Base-by-base conservation (phyloP, 1,140 invertebrate species). In the Ceratosolen solmsi region DNA sequence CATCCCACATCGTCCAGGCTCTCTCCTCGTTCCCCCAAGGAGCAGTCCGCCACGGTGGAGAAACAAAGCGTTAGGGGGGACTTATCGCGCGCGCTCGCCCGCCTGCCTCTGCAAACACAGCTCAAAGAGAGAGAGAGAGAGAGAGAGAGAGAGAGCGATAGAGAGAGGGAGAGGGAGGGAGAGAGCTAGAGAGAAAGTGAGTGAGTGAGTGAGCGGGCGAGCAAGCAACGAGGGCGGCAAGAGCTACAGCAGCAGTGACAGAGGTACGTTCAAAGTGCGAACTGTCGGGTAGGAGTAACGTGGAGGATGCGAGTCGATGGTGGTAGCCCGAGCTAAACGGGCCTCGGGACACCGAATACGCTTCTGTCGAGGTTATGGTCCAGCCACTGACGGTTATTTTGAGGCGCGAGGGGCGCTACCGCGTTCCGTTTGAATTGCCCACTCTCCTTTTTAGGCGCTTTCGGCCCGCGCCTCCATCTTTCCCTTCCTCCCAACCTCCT, bases 341-440 rank as follows among this genome's bases (percentile, higher is more conserved):
- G 5, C 41, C 41, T 46, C 41, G 41, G 41, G 5, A 46, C 41
- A n/a, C n/a, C n/a, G n/a, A n/a, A n/a, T n/a, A n/a, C n/a, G n/a
- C n/a, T n/a, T n/a, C n/a, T 13, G 41, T 30, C 56, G 30, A 63
- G 30, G 60, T 63, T 63, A 63, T 33, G 60, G 60, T 63, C 60
- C 60, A 63, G 60, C 13, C 27, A 27, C 60, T 63, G 60, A 33
- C 60, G 60, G 60, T 63, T 63, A 63, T 63, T 63, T 63, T 17
- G 60, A 33, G 25, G 7, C 9, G 58, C 25, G 25, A 27, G 60
- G 30, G 17, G 27, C 60, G 60, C 27, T 33, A 33, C 41, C 41
- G 5, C 13, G 13, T 5, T 13, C 13, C 41, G 41, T 63, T 63
- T 63, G 60, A 63, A 63, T 63, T 63, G 58, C 9, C 58, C 60